Evolutionary conservation across 2,797 vertebrate genomes (phyloP).

Genomic region (Xerus rutilus): DNA sequence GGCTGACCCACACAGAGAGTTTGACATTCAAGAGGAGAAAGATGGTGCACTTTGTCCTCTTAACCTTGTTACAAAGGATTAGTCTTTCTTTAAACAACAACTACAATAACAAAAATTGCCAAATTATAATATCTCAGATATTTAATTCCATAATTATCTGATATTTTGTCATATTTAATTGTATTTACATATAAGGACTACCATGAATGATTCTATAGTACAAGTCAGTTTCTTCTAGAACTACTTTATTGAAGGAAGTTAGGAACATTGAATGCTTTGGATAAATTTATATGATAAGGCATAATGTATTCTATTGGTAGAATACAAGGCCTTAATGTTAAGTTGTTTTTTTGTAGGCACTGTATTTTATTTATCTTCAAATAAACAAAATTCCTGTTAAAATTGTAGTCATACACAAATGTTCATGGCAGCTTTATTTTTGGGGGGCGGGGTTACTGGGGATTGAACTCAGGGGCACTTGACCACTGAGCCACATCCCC

Average conservation of each 20-base stretch:
- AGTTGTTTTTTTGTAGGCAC: background rate
- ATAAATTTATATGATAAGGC: background rate
- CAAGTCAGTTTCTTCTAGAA: background rate
- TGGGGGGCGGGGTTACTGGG: no score
- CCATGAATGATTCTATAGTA: background rate
- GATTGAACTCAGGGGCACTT: no score
- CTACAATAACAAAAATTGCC: background rate
- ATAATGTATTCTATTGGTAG: background rate
- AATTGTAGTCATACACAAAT: background rate
- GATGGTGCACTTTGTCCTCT: background rate
- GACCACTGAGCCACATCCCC: no score
- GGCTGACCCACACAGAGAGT: background rate
- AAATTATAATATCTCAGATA: conserved; percentile 18
- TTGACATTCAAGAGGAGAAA: background rate
- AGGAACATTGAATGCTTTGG: background rate
- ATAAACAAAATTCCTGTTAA: background rate
- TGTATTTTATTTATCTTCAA: conserved; percentile 11
- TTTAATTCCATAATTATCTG: conserved; percentile 4
- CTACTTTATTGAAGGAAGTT: background rate
- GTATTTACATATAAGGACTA: background rate
- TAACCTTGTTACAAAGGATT: conserved; percentile 7
- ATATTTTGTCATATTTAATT: background rate
- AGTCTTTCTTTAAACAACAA: conserved; percentile 9
- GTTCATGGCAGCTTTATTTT: no score
- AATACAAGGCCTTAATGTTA: background rate